A percentile compares a stretch with the other conserved stretches of the same genome.
phyloP scores from a whole-genome alignment of 2,113 vertebrate species.

The Phalacrocorax pelagicus region DNA sequence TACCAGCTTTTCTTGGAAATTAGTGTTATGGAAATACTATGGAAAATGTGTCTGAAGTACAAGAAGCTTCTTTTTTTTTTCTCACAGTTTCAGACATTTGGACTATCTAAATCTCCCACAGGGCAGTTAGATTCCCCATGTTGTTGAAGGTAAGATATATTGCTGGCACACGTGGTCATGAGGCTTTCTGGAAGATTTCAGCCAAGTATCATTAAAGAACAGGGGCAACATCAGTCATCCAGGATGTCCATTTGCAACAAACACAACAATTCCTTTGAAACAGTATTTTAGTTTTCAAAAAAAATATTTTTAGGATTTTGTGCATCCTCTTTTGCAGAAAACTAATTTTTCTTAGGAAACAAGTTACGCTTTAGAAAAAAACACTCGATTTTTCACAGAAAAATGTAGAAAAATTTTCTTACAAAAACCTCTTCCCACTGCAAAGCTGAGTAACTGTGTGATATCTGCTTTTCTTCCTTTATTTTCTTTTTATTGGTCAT shows the following conservation, averaged over 20 bases:
- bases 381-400: neutral
- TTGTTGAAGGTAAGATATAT: neutral
- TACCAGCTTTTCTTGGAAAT: neutral
- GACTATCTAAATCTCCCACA: neutral
- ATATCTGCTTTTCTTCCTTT: neutral
- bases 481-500: neutral
- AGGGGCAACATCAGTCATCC: neutral
- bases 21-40: accelerated
- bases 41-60: neutral
- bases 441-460: neutral
- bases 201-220: neutral
- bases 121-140: neutral
- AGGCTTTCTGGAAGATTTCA: neutral
- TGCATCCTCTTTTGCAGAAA: neutral
- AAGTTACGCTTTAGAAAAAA: neutral
- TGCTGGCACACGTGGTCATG: neutral
- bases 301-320: neutral
- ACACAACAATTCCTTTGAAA: neutral
- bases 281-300: neutral
- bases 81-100: neutral
- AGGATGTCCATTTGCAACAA: neutral
- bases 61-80: neutral
- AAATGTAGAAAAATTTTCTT: neutral
- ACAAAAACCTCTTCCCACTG: neutral
- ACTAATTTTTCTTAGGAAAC: neutral